These are phyloP conservation scores for Trichopoda pennipes DNA, from an alignment of 2,888 invertebrate genomes.

Conservation along the genomic window DNA sequence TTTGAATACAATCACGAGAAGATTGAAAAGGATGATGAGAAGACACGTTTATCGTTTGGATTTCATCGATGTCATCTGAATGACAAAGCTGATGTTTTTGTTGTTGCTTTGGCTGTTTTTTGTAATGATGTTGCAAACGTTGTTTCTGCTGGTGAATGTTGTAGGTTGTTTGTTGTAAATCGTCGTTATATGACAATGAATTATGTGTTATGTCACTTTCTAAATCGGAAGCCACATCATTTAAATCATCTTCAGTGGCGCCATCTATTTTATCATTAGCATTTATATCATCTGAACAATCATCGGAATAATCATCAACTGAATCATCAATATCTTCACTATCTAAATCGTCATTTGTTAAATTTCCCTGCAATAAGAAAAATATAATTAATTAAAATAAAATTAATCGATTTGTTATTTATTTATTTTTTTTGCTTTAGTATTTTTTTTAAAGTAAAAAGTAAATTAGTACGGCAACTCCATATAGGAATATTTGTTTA, in stretches of 20 bases:
- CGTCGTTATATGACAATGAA: conserved; percentile 70
- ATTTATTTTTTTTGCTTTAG: background rate
- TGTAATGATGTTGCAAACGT: conserved; percentile 39
- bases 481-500: background rate
- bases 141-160: conserved; percentile 61
- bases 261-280: conserved; percentile 55
- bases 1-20: conserved; percentile 76
- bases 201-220: conserved; percentile 73
- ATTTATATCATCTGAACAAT: conserved; percentile 50
- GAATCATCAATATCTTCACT: conserved; percentile 71
- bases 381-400: background rate
- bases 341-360: conserved; percentile 74
- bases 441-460: background rate
- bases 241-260: conserved; percentile 78
- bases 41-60: conserved; percentile 65
- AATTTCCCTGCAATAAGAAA: conserved; percentile 72
- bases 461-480: conserved; percentile 1
- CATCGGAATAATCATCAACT: conserved; percentile 69
- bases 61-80: conserved; percentile 61
- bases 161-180: conserved; percentile 61
- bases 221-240: conserved; percentile 77
- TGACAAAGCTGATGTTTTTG: conserved; percentile 56
- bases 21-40: conserved; percentile 68
- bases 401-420: background rate
- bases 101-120: conserved; percentile 36